Evolutionary conservation across 2,113 vertebrate species (phyloP), one percentile per base, ranked within the genome.

Genomic region (Barbus barbus): DNA sequence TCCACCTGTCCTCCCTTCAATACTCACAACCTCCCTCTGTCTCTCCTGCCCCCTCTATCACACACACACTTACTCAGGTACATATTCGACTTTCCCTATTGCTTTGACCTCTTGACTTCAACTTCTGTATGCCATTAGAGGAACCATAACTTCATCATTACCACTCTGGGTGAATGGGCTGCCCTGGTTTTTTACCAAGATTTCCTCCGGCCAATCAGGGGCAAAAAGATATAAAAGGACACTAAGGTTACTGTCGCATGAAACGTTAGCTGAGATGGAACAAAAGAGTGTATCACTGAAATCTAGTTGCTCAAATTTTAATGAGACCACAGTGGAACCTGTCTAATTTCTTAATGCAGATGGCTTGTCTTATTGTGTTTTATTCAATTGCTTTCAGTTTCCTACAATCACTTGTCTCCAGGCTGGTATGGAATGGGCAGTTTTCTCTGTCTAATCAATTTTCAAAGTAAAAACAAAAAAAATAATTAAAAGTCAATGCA

Each of bases 11-110:
- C 69, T 31, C 86, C 1, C 61, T 84, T 74, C 46, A 51, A 81
- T 81, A 24, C 46, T 71, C 56, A 0, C 1, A 0, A n/a, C n/a
- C n/a, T 22, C 11, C 18, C 33, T n/a, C 6, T 61, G 12, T 61
- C 88, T 92, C 79, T 88, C 79, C 61, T 53, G 12, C 38, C 38
- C 53, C 65, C 56, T 85, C 26, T 22, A 28, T 69, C 82, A 88
- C 87, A 58, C 76, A 53, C 82, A 75, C 33, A 33, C 76, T 28
- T 33, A 81, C 51, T 41, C n/a, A 74, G 44, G 44, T 79, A 20
- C 31, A 58, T 56, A 26, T 60, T 38, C 61, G 14, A 24, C 46
- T 36, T 81, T 69, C 53, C 65, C 61, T 84, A 71, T 61, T 75
- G 65, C 33, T 65, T 72, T 86, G 78, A 12, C 44, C 78, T 81